Base-by-base conservation (phyloP, 2,113 vertebrate genomes). In the Oryzias javanicus region DNA sequence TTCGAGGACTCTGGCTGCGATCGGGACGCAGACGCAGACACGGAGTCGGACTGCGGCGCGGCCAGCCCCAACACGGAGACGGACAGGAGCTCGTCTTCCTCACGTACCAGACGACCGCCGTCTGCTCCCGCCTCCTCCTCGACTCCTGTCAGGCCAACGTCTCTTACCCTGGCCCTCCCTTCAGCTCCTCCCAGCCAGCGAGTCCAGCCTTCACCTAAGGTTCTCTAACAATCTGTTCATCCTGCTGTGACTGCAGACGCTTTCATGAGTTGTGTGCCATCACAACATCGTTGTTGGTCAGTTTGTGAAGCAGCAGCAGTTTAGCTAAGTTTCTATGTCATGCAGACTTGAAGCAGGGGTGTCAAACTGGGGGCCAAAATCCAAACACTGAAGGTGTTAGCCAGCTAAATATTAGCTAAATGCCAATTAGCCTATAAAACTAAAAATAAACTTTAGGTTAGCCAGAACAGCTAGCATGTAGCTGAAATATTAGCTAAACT, bases 1-100 rank as follows among this genome's bases (percentile, higher is more conserved):
- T 99, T 99, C 50, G 96, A 99, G 83, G 97, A 99, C 86, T 99
- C 97, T 22, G 95, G 94, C 58, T 97, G 95, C 42, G 94, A 96
- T 62, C 87, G 86, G 0, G 88, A 91, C 6, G 86, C 84, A 0
- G 89, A 90, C 0, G 80, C 83, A 0, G 89, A 86, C 14, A 27
- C 77, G 0, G 82, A 78, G 41, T 79, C 82, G 0, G 84, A 77
- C 0, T 80, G 92, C 63, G 24, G 62, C 1, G 57, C 60, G 0
- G 49, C 58, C 49, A 66, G 67, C 42, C 70, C 70, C 1, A 40
- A 49, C 42, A 64, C 71, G 2, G 20, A 55, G 14, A 81, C 58
- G 0, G 79, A 83, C 47, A 81, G 59, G 40, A 75, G 54, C 49
- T 77, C 52, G 2, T 78, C 83, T 35, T 84, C 85, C 1, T 87